phyloP scores from a whole-genome alignment of 2,888 invertebrate species.

The Drosophila fungiperda region DNA sequence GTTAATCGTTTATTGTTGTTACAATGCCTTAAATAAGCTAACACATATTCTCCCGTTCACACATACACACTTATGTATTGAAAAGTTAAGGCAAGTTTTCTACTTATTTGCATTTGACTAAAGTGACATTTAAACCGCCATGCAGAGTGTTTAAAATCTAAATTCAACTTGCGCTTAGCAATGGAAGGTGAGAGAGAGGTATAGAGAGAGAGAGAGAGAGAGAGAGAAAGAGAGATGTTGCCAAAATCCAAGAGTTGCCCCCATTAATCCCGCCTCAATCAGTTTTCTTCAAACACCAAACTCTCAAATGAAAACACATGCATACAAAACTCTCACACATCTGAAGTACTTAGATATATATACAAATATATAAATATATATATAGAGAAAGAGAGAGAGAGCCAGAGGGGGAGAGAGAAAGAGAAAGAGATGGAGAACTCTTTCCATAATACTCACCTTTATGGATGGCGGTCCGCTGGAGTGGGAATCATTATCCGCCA shows the following conservation, averaged over 20 bases:
- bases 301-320: neutral
- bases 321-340: slow-evolving; percentile 1
- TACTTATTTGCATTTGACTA: slow-evolving; percentile 20
- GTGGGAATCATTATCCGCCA: slow-evolving; percentile 92
- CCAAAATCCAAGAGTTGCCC: neutral
- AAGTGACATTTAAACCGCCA: slow-evolving; percentile 46
- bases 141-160: slow-evolving; percentile 42
- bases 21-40: neutral
- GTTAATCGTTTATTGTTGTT: neutral
- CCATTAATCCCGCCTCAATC: neutral
- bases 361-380: neutral
- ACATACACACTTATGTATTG: neutral
- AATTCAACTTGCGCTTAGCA: slow-evolving; percentile 19
- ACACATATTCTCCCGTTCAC: neutral
- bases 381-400: neutral
- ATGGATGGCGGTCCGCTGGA: slow-evolving; percentile 92
- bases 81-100: slow-evolving; percentile 1
- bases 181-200: neutral
- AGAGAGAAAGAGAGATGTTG: neutral
- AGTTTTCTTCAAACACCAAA: neutral
- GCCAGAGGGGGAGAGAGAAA: too few species aligned
- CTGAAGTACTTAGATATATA: neutral
- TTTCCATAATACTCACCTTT: slow-evolving; percentile 88
- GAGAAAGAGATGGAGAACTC: neutral
- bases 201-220: neutral